Percentiles rank a stretch among this genome's conserved stretches.
Evolutionary conservation across 2,888 invertebrate species (phyloP).

Genomic region (Helicoverpa assulta): DNA sequence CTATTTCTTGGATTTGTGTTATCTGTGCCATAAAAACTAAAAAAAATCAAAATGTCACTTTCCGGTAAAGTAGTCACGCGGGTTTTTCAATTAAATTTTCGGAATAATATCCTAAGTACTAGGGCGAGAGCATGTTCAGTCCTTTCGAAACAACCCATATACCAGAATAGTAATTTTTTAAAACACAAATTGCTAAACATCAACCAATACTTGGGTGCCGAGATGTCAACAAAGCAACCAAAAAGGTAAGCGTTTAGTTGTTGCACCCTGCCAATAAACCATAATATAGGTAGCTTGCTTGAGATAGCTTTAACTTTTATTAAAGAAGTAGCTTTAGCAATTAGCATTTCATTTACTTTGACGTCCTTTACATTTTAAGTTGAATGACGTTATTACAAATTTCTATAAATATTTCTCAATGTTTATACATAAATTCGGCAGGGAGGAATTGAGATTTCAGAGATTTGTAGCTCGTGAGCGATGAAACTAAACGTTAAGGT

Average conservation of each 20-base stretch:
- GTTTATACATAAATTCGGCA: too few species aligned
- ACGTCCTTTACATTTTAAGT: too few species aligned
- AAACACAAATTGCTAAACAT: conserved; percentile 5
- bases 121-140: conserved; percentile 63
- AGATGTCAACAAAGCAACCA: conserved; percentile 39
- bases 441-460: too few species aligned
- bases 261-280: conserved; percentile 3
- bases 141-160: conserved; percentile 26
- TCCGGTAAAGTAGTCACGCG: conserved; percentile 73
- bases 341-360: too few species aligned
- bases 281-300: too few species aligned
- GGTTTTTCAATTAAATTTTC: conserved; percentile 70
- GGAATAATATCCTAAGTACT: conserved; percentile 60
- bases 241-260: conserved; percentile 55
- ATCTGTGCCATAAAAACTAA: conserved; percentile 15
- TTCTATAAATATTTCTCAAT: too few species aligned
- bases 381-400: too few species aligned
- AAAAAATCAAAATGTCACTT: conserved; percentile 71
- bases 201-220: conserved; percentile 3
- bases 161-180: conserved; percentile 13
- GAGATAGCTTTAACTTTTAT: too few species aligned
- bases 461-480: background rate
- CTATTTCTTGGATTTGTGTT: background rate
- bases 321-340: too few species aligned
- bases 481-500: conserved; percentile 35